These are phyloP conservation scores for Sylvilagus bachmani DNA, from an alignment of 2,113 vertebrate genomes.

Conservation along the genomic window DNA sequence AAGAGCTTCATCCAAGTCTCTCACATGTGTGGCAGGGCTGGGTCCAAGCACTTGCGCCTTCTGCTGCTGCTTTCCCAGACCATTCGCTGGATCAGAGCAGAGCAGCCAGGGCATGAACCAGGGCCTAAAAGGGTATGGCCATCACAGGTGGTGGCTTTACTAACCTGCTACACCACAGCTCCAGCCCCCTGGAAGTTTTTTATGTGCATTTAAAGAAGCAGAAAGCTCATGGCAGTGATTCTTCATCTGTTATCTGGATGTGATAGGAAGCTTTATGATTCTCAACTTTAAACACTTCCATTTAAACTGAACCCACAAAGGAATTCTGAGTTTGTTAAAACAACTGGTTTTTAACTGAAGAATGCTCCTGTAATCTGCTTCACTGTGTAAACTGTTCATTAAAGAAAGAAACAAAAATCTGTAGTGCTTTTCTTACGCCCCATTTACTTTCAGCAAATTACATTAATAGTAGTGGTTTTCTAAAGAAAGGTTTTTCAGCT, in stretches of 20 bases:
- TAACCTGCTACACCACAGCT: too few relatives aligned
- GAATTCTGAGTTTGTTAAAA: neutral
- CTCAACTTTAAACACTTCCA: neutral
- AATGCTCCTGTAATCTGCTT: neutral
- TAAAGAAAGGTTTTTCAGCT: neutral
- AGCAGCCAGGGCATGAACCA: too few relatives aligned
- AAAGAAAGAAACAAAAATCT: neutral
- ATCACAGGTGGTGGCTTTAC: too few relatives aligned
- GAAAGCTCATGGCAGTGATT: neutral
- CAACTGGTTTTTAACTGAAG: neutral
- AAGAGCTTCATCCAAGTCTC: too few relatives aligned
- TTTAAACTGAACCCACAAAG: neutral
- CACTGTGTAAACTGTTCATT: neutral
- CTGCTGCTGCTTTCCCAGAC: too few relatives aligned
- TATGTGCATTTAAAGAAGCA: neutral
- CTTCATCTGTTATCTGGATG: neutral
- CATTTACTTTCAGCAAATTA: neutral
- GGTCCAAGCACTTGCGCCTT: too few relatives aligned
- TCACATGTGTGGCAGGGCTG: too few relatives aligned
- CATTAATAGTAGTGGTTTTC: neutral
- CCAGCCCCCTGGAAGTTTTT: too few relatives aligned
- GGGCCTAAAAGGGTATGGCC: too few relatives aligned
- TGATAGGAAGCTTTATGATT: neutral
- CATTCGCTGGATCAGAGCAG: too few relatives aligned
- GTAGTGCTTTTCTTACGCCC: neutral